Conservation (phyloP, 2,797 vertebrate genomes). For the Margarornis squamiger region DNA sequence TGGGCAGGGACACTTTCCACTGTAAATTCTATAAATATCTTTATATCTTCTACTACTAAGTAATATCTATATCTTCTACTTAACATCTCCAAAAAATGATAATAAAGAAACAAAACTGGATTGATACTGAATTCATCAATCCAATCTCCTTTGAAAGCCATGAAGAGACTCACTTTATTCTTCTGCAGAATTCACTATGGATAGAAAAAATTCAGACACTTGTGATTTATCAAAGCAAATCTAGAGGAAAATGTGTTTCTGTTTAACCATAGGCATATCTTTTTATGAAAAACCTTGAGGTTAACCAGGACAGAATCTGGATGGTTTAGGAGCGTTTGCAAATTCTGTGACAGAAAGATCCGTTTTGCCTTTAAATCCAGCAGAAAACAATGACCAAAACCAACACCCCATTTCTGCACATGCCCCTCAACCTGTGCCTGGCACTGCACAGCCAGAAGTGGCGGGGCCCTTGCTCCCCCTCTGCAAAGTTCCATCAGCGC, state of each 20-base stretch:
- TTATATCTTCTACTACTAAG: neutral
- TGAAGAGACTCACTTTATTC: neutral
- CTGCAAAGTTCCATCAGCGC: no score
- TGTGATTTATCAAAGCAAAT: neutral
- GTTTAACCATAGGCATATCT: fast-evolving
- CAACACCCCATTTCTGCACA: no score
- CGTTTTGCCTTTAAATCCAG: no score
- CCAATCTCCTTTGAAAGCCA: neutral
- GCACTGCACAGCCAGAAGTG: no score
- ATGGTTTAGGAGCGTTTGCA: no score
- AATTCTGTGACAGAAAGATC: no score
- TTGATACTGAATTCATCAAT: neutral
- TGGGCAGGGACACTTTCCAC: neutral
- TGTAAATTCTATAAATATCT: neutral
- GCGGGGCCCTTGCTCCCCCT: no score
- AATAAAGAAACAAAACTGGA: neutral
- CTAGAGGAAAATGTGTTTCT: neutral
- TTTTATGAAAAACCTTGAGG: neutral
- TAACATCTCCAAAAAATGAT: neutral
- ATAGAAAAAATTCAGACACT: neutral
- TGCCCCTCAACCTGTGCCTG: no score
- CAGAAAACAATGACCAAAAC: no score
- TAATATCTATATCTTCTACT: neutral
- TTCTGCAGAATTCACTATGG: neutral
- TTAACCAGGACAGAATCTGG: neutral